Evolutionary conservation across 1,140 invertebrate species (phyloP), one percentile per base, ranked within the genome.

Genomic region (Drosophila willistoni): DNA sequence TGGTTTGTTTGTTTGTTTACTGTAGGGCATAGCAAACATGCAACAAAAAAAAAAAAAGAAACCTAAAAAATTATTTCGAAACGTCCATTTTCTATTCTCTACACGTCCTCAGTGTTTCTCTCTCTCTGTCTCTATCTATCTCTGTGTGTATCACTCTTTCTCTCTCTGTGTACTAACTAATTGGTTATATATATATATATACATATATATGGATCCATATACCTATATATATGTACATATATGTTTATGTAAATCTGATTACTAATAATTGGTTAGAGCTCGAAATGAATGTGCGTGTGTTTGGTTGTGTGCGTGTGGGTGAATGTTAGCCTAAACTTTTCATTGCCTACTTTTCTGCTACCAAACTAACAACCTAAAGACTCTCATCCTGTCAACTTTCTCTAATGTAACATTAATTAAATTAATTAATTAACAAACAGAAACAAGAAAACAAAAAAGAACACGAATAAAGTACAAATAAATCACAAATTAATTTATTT

Each of bases 41-140:
- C 44, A 67, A 73, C 22, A 25, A 25, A 44, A 39, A 60, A n/a
- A n/a, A n/a, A 17, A 19, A 36, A 19, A 19, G 29, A 10, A 41
- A 39, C 4, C 36, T 5, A 13, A 13, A 56, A 73, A 62, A 65
- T 74, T 71, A 75, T 68, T 66, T 36, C 61, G 69, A 25, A 25
- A 47, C 60, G 60, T 44, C 72, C 64, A 44, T 34, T 42, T 33
- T 54, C 14, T 64, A 10, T 47, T 34, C 61, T 63, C 54, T 42
- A 51, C 9, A 51, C 2, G 17, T 22, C 17, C 36, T 66, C 34
- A 68, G 42, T 70, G 36, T 56, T 39, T 68, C 63, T 74, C 22
- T 61, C 17, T 51, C 22, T 68, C 17, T 42, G 14, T 56, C 12
- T 68, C 34, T n/a, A n/a, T n/a, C n/a, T 41, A 0, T 70, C 33